phyloP scores from a whole-genome alignment of 2,797 vertebrate species.

The Clarias fuscus region DNA sequence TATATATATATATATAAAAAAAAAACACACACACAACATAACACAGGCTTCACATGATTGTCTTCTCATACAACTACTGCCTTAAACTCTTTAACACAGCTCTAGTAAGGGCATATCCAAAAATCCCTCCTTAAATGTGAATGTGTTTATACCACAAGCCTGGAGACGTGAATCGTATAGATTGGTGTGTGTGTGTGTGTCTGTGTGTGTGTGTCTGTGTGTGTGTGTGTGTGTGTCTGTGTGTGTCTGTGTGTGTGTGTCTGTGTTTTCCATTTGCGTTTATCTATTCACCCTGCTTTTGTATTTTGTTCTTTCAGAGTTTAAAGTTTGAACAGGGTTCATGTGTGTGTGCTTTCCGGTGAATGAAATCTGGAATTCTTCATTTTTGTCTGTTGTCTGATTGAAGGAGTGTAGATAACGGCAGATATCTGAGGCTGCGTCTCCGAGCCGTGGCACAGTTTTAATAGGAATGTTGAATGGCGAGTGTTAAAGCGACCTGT shows the following conservation, averaged over 20 bases:
- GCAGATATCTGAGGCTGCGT: not conserved
- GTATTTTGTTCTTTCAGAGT: not conserved
- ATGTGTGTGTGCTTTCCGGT: not conserved
- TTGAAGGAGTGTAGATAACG: not conserved
- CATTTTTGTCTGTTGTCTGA: conserved; percentile 22
- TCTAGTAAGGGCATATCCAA: not conserved
- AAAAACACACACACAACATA: not conserved
- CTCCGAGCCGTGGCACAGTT: not conserved
- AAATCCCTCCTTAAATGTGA: conserved; percentile 35
- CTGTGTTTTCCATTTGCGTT: not conserved
- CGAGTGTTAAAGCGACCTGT: conserved; percentile 41
- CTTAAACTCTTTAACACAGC: not conserved
- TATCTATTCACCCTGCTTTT: not conserved
- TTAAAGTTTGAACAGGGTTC: not conserved
- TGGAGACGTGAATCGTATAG: not conserved
- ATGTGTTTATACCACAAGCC: conserved; percentile 7
- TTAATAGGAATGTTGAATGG: conserved; percentile 28
- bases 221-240: too few relatives aligned
- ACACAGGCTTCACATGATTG: not conserved
- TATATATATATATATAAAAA: not conserved
- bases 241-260: too few relatives aligned
- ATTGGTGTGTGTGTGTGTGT: not conserved
- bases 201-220: too few relatives aligned
- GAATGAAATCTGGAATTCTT: not conserved
- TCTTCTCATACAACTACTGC: not conserved